Evolutionary conservation across 1,140 invertebrate genomes (phyloP).

Genomic region (Colletes gigas): DNA sequence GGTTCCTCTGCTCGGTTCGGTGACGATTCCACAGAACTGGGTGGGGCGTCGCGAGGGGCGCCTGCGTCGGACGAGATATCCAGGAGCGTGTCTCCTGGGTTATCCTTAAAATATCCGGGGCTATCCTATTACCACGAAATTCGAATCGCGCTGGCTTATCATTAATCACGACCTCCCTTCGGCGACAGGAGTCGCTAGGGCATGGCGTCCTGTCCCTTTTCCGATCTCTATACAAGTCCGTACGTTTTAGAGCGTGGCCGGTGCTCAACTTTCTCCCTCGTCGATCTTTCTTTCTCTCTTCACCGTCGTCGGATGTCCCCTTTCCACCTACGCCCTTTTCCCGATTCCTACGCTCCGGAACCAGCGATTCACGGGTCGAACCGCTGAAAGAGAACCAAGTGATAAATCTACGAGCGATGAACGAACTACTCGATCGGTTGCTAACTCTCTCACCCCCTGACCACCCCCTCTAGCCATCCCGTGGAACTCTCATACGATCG

Average conservation of each 20-base stretch:
- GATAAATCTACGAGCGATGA: conserved; percentile 62
- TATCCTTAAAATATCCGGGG: conserved; percentile 67
- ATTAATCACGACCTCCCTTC: conserved; percentile 61
- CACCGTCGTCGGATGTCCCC: neutral
- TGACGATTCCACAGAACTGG: conserved; percentile 56
- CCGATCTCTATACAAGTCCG: conserved; percentile 6
- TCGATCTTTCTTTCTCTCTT: conserved; percentile 2
- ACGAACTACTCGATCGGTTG: conserved; percentile 44
- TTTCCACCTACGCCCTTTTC: neutral
- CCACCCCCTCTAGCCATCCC: conserved; percentile 17
- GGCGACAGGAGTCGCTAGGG: conserved; percentile 14
- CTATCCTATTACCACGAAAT: conserved; percentile 70
- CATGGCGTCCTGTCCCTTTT: conserved; percentile 9
- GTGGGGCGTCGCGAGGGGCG: conserved; percentile 59
- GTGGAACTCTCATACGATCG: conserved; percentile 37
- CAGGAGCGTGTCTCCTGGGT: conserved; percentile 66
- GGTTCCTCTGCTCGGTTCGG: neutral
- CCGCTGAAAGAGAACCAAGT: conserved; percentile 39
- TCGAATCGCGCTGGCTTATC: conserved; percentile 66
- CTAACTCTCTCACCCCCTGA: too few relatives aligned
- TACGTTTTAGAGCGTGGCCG: conserved; percentile 22
- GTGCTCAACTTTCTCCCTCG: neutral
- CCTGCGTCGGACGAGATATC: conserved; percentile 60
- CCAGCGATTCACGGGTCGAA: conserved; percentile 51
- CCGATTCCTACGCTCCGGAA: conserved; percentile 25